Percentiles rank a stretch among this genome's conserved stretches.
Evolutionary conservation across 2,113 vertebrate species (phyloP).

Genomic region (Fregetta grallaria): DNA sequence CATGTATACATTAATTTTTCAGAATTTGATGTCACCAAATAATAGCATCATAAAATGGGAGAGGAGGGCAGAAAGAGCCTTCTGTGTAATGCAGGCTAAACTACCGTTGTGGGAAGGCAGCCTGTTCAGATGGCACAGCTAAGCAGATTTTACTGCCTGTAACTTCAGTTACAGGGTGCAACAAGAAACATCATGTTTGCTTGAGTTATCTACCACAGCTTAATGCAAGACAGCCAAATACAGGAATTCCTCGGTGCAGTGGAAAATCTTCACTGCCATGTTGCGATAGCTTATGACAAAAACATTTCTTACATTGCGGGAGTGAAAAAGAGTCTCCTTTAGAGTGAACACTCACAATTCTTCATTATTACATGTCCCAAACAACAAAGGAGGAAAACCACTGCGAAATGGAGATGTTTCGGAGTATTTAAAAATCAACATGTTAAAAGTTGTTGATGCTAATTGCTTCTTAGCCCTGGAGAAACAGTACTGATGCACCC

Average conservation of each 20-base stretch:
- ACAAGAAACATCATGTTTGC: background rate
- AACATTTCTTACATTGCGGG: background rate
- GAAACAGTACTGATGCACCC: background rate
- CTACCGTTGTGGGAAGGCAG: background rate
- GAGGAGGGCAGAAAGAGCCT: background rate
- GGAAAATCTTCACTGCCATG: fast-evolving
- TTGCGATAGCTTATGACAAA: background rate
- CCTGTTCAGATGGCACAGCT: background rate
- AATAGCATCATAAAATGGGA: background rate
- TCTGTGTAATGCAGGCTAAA: background rate
- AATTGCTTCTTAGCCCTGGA: background rate
- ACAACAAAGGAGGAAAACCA: background rate
- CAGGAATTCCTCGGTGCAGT: background rate
- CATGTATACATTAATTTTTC: background rate
- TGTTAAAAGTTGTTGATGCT: background rate
- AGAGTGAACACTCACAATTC: background rate
- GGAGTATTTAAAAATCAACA: background rate
- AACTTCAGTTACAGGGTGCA: background rate
- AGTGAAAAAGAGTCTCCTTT: background rate
- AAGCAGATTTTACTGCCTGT: background rate
- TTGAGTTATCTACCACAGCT: background rate
- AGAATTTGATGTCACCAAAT: background rate
- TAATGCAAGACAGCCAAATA: background rate
- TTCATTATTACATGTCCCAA: background rate
- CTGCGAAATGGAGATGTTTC: background rate